Percentiles rank a stretch among this genome's conserved stretches.
Evolutionary conservation across 2,888 invertebrate species (phyloP).

Genomic region (Dexiosoma caninum): DNA sequence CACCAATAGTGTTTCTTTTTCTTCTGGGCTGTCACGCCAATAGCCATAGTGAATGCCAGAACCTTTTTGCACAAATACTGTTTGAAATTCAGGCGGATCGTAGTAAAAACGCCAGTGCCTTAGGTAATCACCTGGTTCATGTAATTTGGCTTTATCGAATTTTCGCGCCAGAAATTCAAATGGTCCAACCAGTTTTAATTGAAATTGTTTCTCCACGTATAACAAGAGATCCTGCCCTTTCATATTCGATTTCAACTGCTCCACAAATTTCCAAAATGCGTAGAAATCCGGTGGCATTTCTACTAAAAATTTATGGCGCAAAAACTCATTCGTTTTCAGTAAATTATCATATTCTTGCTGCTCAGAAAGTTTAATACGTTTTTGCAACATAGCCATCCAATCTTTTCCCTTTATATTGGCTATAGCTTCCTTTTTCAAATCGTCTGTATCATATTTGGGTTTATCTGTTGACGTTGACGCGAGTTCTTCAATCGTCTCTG

Average conservation of each 20-base stretch:
- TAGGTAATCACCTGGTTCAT: constrained; percentile 82
- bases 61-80: constrained; percentile 84
- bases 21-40: constrained; percentile 89
- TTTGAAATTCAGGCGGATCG: constrained; percentile 97
- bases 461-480: neutral
- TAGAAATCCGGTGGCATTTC: constrained; percentile 95
- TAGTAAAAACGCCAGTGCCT: constrained; percentile 94
- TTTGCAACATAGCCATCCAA: constrained; percentile 72
- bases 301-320: constrained; percentile 87
- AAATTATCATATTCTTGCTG: constrained; percentile 77
- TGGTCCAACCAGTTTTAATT: constrained; percentile 89
- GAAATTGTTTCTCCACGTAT: constrained; percentile 82
- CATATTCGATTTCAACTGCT: constrained; percentile 78
- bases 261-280: constrained; percentile 88
- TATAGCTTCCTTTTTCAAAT: constrained; percentile 68
- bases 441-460: constrained; percentile 65
- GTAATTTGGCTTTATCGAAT: constrained; percentile 79
- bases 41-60: constrained; percentile 92
- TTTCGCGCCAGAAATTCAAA: constrained; percentile 88
- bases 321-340: constrained; percentile 79
- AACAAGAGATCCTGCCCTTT: constrained; percentile 78
- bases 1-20: constrained; percentile 84
- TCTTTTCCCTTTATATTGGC: constrained; percentile 71
- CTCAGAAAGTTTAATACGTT: constrained; percentile 72
- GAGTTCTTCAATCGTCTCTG: neutral